Evolutionary conservation across 2,888 invertebrate genomes (phyloP), one percentile per base, ranked within the genome.

Genomic region (Nemapogon koenigi): DNA sequence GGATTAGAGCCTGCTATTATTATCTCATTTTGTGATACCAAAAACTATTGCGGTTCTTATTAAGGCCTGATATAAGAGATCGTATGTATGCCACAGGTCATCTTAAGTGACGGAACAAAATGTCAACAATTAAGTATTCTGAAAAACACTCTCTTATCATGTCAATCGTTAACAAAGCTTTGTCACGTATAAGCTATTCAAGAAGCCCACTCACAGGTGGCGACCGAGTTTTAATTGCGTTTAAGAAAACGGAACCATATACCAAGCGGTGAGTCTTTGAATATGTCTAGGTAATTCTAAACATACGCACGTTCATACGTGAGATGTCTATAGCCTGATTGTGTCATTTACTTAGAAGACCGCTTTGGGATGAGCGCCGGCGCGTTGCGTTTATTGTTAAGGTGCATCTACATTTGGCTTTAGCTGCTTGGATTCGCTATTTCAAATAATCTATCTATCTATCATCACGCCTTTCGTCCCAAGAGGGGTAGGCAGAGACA

Each of bases 331-430:
- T 29, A 27, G 22, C n/a, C 4, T 13, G 37, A 37, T 37, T 17
- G 19, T 14, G 22, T 17, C 29, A 19, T 30, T 33, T 37, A 37
- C 37, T 33, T 16, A 16, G 33, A 33, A 33, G 46, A 43, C 18
- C 26, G 49, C 47, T 49, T 39, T 49, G 49, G 48, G 53, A 61
- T 53, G 54, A 55, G 58, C 56, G 46, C 46, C 49, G 45, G 45
- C 47, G 43, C 49, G 52, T 16, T 33, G 19, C 19, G 8, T 16
- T 11, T 13, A 13, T 15, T 31, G 16, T 31, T 16, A 31, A n/a
- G 31, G 17, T 11, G 6, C 4, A 4, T 31, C n/a, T 31, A 4
- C 14, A 29, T 29, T 29, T 3, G 29, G 3, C 13, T 11, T n/a
- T n/a, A n/a, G n/a, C n/a, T n/a, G n/a, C n/a, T n/a, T n/a, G n/a